Evolutionary conservation across 2,113 vertebrate species (phyloP), one percentile per base, ranked within the genome.

Genomic region (Holacanthus passer): DNA sequence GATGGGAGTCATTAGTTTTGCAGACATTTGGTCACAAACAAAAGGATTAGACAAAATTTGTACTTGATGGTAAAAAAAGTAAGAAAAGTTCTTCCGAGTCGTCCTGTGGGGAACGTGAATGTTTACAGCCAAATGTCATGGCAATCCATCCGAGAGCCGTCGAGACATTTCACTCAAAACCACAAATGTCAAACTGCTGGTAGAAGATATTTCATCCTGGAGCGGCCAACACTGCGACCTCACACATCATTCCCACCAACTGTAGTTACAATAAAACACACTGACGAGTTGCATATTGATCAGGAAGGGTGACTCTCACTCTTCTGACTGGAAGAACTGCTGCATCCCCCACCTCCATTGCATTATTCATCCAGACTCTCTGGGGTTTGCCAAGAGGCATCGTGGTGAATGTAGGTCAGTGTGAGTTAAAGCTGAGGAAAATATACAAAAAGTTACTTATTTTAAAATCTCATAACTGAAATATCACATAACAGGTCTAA

Each of bases 331-430:
- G 59, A 81, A 68, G 32, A 66, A 53, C 53, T 70, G 66, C 48
- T 69, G 50, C 58, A 45, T 82, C 64, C 58, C 52, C 71, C 65
- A 73, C 84, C 74, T 74, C 63, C 62, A 60, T 58, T 60, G 60
- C 69, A 80, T 63, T 74, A 81, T 74, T 79, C 73, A 88, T 78
- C 71, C 55, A 66, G 50, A 45, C 35, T 73, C 58, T 73, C 60
- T 62, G 45, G 81, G 59, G 77, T 68, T 87, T 65, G 88, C 84
- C 77, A 82, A 22, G 31, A 80, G 88, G 71, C 72, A 84, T 84
- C 75, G 17, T 63, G 45, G 59, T 64, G 43, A 82, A 91, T 86
- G 74, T 90, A 88, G 82, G 87, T 85, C 86, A 85, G 32, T 77
- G 27, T 63, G 73, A 78, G 77, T 66, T 77, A 45, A 81, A 77